phyloP scores from a whole-genome alignment of 2,888 invertebrate species.

The Dynastes hyllus region DNA sequence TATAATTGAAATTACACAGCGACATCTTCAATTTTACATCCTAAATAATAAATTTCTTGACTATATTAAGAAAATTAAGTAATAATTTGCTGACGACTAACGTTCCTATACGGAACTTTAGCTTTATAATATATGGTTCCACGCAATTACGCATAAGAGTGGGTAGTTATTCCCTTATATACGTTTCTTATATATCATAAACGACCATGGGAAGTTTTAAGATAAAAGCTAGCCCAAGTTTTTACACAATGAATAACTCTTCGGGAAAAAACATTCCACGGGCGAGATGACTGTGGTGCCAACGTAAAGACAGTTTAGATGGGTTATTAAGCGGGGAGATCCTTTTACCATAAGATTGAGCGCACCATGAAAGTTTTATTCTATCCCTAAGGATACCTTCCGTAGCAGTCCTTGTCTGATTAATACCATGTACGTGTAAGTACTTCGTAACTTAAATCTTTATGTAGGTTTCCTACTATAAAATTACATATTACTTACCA shows the following conservation, averaged over 20 bases:
- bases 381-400: constrained; percentile 27
- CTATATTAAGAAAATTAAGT: background rate
- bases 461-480: constrained; percentile 26
- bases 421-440: constrained; percentile 29
- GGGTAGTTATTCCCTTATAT: background rate
- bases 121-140: background rate
- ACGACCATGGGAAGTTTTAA: constrained; percentile 13
- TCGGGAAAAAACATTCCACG: background rate
- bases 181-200: constrained; percentile 21
- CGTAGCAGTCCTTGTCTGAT: constrained; percentile 25
- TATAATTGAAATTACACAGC: too few relatives aligned
- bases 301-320: constrained; percentile 34
- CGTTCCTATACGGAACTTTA: background rate
- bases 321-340: constrained; percentile 38
- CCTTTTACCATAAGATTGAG: constrained; percentile 37
- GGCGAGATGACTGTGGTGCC: constrained; percentile 11
- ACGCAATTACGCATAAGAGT: background rate
- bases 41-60: too few relatives aligned
- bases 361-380: constrained; percentile 40
- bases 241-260: constrained; percentile 29
- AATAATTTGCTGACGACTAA: background rate
- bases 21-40: too few relatives aligned
- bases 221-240: constrained; percentile 33
- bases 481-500: constrained; percentile 15
- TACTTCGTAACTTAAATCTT: constrained; percentile 29